These are phyloP conservation scores for Trichopria drosophilae DNA, from an alignment of 2,888 invertebrate genomes.

Conservation along the genomic window DNA sequence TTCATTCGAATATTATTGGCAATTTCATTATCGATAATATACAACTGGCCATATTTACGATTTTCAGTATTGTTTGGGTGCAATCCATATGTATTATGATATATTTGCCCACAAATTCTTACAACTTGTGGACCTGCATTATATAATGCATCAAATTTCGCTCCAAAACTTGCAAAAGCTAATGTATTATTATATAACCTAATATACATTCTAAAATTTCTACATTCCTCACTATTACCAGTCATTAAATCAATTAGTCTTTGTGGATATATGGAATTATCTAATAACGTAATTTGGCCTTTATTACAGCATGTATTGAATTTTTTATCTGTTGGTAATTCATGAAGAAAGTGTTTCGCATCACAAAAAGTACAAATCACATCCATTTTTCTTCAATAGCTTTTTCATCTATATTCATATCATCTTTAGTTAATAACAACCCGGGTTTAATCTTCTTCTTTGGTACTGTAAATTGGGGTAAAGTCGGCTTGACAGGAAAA, in stretches of 20 bases:
- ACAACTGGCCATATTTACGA: not conserved
- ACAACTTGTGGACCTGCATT: no score
- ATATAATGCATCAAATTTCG: not conserved
- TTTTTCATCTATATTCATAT: conserved; percentile 8
- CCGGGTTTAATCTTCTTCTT: no score
- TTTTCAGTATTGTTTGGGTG: not conserved
- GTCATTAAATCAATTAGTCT: not conserved
- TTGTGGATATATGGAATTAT: conserved; percentile 1
- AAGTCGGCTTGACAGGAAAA: no score
- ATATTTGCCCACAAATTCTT: conserved; percentile 7
- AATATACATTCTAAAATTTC: no score
- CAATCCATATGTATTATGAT: not conserved
- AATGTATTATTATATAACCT: conserved; percentile 4
- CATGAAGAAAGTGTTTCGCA: conserved; percentile 7
- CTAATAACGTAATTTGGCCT: not conserved
- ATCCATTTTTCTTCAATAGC: conserved; percentile 11
- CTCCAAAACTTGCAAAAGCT: conserved; percentile 4
- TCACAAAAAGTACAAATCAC: conserved; percentile 6
- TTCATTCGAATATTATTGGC: no score
- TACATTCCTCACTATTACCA: no score
- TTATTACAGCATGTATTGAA: not conserved
- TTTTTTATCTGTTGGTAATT: conserved; percentile 6
- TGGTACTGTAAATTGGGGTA: no score
- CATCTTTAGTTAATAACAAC: no score
- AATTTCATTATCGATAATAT: conserved; percentile 4